Evolutionary conservation across 2,113 vertebrate species (phyloP).

Genomic region (Acrocephalus kingi): DNA sequence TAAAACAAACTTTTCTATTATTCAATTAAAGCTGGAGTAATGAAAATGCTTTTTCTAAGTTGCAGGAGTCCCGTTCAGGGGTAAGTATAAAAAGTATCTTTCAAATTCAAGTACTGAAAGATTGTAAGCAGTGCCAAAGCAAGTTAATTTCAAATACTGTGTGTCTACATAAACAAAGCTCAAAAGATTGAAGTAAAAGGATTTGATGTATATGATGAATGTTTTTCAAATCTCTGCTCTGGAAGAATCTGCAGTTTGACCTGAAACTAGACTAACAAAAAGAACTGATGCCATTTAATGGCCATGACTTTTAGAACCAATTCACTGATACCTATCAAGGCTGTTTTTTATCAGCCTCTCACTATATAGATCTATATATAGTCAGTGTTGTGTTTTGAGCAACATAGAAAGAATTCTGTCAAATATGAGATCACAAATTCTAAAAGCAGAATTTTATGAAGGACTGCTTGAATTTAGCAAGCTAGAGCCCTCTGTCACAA

Average conservation of each 20-base stretch:
- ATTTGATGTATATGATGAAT: neutral
- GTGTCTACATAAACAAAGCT: neutral
- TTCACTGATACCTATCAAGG: neutral
- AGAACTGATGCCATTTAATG: neutral
- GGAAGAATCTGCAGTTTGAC: neutral
- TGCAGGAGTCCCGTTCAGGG: neutral
- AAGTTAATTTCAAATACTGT: neutral
- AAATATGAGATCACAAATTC: neutral
- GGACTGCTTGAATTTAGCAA: constrained; percentile 41
- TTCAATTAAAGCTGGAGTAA: neutral
- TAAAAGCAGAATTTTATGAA: neutral
- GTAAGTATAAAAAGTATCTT: neutral
- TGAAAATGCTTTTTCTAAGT: neutral
- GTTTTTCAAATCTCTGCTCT: neutral
- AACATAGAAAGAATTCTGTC: neutral
- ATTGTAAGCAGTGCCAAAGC: neutral
- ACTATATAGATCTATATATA: neutral
- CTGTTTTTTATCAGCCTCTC: neutral
- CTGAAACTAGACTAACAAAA: neutral
- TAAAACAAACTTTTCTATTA: neutral
- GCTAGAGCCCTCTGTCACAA: constrained; percentile 44
- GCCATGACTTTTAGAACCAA: neutral
- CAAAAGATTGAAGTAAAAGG: neutral
- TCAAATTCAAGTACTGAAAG: neutral
- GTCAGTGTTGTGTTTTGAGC: neutral